Evolutionary conservation across 1,140 invertebrate species (phyloP), one percentile per base, ranked within the genome.

Genomic region (Papilio aristodemus): DNA sequence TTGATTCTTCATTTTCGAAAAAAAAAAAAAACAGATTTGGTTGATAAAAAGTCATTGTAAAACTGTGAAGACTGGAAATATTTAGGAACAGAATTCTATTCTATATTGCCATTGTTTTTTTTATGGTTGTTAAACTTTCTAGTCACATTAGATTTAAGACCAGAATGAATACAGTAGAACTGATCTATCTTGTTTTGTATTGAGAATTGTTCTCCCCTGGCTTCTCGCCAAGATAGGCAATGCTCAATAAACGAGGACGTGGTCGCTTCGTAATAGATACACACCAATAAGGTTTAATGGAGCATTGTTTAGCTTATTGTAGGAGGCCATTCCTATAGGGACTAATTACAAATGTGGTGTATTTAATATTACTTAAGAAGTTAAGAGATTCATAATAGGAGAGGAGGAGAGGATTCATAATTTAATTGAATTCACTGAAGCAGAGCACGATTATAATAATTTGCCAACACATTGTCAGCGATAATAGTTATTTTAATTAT

Each of bases 231-330:
- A 50, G 17, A 54, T 54, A 54, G 46, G 46, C 46, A 54, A 54
- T 54, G 46, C 19, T 54, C 46, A 54, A 54, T 54, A 54, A 54
- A 54, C 46, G 46, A 54, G 46, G 46, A 54, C 46, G 46, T 54
- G 46, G 46, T 54, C 19, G 46, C 46, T 25, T 19, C 46, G 46
- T 54, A 54, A 54, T 54, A 54, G 46, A 54, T 54, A 54, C 22
- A 54, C 46, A 54, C 46, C 46, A 54, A 54, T 54, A 54, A 54
- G 46, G 46, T 54, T 54, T 54, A 54, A 54, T 54, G 46, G 46
- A 54, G 46, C 46, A 54, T 54, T 54, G 46, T 54, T 54, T 54
- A 54, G 46, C 22, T 54, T 25, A 54, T 54, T 54, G 46, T 19
- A 54, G 46, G 46, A 25, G 46, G 11, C 19, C 46, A 54, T 54